These are phyloP conservation scores for Petrocephalus microphthalmus DNA, from an alignment of 2,113 vertebrate genomes.

Conservation along the genomic window DNA sequence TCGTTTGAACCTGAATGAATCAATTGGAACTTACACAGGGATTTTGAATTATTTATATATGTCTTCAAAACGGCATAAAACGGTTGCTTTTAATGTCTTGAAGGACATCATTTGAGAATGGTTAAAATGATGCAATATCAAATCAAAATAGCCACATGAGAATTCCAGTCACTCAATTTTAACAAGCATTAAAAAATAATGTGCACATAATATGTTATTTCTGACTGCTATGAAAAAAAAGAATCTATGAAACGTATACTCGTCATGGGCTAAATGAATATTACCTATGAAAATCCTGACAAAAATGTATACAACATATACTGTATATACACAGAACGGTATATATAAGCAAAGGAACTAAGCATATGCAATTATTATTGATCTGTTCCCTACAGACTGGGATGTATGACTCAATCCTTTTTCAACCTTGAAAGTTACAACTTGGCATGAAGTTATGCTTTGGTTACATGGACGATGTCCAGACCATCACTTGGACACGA, in stretches of 20 bases:
- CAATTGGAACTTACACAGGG: neutral
- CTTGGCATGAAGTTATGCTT: neutral
- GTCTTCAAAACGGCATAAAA: neutral
- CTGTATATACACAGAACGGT: neutral
- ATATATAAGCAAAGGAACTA: neutral
- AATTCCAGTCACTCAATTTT: neutral
- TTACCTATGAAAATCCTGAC: neutral
- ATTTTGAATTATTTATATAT: conserved; percentile 10
- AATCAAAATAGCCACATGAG: neutral
- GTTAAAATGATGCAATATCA: neutral
- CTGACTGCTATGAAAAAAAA: neutral
- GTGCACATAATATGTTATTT: neutral
- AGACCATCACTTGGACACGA: neutral
- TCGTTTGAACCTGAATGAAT: neutral
- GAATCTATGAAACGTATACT: neutral
- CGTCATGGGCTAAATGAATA: neutral
- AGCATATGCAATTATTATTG: neutral
- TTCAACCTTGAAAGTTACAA: neutral
- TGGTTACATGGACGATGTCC: neutral
- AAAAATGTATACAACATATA: neutral
- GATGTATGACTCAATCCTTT: neutral
- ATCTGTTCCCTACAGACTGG: neutral
- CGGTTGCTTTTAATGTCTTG: neutral
- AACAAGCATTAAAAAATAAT: neutral
- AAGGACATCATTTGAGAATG: neutral